A percentile compares a stretch with the other conserved stretches of the same genome.
Evolutionary conservation across 2,113 vertebrate species (phyloP).

Genomic region (Phalacrocorax carbo): DNA sequence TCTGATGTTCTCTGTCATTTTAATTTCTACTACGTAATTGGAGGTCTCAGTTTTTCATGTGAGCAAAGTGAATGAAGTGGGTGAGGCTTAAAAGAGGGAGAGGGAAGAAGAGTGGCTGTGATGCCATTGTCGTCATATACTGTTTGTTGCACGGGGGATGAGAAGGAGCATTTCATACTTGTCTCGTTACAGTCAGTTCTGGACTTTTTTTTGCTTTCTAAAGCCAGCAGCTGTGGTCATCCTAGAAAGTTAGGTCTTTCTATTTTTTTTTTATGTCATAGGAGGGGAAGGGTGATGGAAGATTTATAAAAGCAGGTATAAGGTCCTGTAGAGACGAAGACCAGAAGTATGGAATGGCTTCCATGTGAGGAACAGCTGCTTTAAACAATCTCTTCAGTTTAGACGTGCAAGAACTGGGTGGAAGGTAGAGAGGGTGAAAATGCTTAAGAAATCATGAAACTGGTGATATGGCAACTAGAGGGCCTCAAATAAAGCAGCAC

Average conservation of each 20-base stretch:
- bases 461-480: neutral
- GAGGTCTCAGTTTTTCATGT: neutral
- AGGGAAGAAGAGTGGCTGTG: neutral
- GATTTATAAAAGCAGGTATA: neutral
- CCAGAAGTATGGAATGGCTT: neutral
- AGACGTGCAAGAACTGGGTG: neutral
- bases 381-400: neutral
- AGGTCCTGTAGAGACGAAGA: neutral
- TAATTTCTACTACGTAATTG: neutral
- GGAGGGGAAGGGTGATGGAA: neutral
- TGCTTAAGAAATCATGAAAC: neutral
- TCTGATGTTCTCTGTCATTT: neutral
- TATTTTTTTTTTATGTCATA: neutral
- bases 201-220: neutral
- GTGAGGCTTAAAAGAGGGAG: neutral
- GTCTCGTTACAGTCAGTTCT: neutral
- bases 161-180: neutral
- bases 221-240: neutral
- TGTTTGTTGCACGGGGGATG: neutral
- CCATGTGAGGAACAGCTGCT: neutral
- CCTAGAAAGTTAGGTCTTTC: neutral
- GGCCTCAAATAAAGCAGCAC: neutral
- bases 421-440: neutral
- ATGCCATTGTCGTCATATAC: rapidly evolving
- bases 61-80: neutral